These are phyloP conservation scores for Triplophysa siluroides DNA, from an alignment of 2,113 vertebrate species.

Conservation along the genomic window DNA sequence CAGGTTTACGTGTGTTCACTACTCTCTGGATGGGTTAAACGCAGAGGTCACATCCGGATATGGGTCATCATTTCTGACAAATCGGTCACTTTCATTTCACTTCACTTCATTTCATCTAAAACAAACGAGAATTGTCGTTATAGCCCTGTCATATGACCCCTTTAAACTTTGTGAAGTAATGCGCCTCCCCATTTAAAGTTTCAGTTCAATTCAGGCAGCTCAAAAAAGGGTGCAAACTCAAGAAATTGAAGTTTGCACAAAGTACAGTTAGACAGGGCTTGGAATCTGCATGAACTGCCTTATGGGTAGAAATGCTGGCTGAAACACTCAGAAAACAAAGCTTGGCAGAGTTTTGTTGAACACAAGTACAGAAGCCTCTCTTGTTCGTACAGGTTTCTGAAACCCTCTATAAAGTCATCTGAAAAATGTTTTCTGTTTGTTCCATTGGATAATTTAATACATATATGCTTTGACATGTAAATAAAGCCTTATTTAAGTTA, in stretches of 20 bases:
- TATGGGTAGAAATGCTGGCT: constrained; percentile 29
- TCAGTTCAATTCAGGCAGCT: not conserved
- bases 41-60: too few relatives aligned
- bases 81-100: too few relatives aligned
- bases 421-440: not conserved
- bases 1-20: too few relatives aligned
- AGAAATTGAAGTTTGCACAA: not conserved
- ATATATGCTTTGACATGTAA: not conserved
- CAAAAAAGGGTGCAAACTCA: constrained; percentile 9
- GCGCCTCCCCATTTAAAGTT: not conserved
- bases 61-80: too few relatives aligned
- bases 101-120: too few relatives aligned
- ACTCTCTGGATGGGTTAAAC: too few relatives aligned
- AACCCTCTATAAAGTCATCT: not conserved
- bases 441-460: too few relatives aligned
- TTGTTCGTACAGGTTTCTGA: constrained; percentile 7
- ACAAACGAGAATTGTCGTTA: too few relatives aligned
- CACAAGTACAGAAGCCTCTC: constrained; percentile 9
- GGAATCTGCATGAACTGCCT: constrained; percentile 10
- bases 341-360: constrained; percentile 35
- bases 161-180: not conserved
- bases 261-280: constrained; percentile 8
- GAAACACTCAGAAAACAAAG: constrained; percentile 34
- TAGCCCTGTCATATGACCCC: too few relatives aligned
- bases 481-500: not conserved